A percentile compares a stretch with the other conserved stretches of the same genome.
phyloP scores from a whole-genome alignment of 2,113 vertebrate species.

The Tragulus kanchil region DNA sequence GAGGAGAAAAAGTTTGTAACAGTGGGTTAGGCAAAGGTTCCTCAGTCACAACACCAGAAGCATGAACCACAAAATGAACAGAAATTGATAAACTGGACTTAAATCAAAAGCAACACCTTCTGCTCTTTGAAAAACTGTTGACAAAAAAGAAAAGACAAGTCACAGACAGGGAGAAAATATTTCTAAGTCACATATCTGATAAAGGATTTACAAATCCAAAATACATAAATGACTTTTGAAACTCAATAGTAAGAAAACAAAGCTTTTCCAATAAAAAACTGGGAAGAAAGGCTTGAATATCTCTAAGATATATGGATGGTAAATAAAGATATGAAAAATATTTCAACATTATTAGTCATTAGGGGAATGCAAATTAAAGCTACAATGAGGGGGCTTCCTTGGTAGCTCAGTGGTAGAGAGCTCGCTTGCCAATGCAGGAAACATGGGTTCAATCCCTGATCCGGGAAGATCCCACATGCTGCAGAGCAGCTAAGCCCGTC shows the following conservation, averaged over 20 bases:
- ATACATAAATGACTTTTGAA: conserved; percentile 1
- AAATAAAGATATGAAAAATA: not conserved
- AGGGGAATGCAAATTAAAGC: not conserved
- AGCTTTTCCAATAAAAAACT: not conserved
- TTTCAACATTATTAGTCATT: not conserved
- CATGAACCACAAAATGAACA: not conserved
- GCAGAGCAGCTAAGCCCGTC: too few relatives aligned
- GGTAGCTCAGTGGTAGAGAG: too few relatives aligned
- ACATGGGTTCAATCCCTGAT: too few relatives aligned
- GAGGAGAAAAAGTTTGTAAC: not conserved
- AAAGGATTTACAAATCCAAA: not conserved
- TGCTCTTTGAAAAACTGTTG: not conserved
- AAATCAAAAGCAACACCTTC: not conserved
- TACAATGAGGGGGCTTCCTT: too few relatives aligned
- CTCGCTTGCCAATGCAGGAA: too few relatives aligned
- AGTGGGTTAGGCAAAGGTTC: not conserved
- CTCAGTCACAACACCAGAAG: not conserved
- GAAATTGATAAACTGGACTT: not conserved
- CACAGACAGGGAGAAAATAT: conserved; percentile 1
- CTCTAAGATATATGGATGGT: not conserved
- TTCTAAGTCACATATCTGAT: not conserved
- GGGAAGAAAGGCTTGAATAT: not conserved
- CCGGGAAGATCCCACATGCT: too few relatives aligned
- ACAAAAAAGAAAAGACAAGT: not conserved
- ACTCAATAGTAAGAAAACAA: not conserved